Evolutionary conservation across 1,140 invertebrate genomes (phyloP), one percentile per base, ranked within the genome.

Genomic region (Drosophila albomicans): DNA sequence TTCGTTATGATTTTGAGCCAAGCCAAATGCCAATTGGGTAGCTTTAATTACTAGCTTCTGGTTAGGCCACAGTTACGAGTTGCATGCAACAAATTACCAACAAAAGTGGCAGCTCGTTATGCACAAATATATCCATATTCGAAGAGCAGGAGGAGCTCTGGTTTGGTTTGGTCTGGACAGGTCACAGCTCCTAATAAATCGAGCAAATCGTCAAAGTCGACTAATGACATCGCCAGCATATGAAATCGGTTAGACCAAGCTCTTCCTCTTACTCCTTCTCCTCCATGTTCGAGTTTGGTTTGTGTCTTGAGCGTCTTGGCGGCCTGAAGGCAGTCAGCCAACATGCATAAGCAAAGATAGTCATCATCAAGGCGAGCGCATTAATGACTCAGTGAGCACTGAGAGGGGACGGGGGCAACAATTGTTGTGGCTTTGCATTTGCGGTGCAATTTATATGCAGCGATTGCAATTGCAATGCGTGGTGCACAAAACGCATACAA

Each of bases 361-460:
- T 81, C 85, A 88, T 88, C 84, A 88, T 62, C 84, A 71, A 79
- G 84, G 78, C 84, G 67, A 77, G 67, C 85, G 74, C 84, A 89
- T 88, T 88, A 88, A 89, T 88, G 84, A 88, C 80, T 89, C 74
- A 79, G 68, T 48, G 20, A 45, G 38, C 62, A 48, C 28, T 13
- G n/a, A 7, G 6, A n/a, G 62, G 8, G 61, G 11, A 57, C n/a
- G 20, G 35, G 11, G 41, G 5, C 1, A 15, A 63, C 84, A 79
- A 87, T 88, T 87, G 84, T 89, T 88, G 84, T 80, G 85, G 84
- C 80, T 88, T 81, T 89, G 81, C 84, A 88, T 88, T 88, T 88
- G 84, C 71, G 81, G 85, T 64, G 78, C 84, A 88, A 88, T 88
- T 88, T 88, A 88, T 88, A 88, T 88, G 84, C 84, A 88, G 65